Base-by-base conservation (phyloP, 2,113 vertebrate species). In the Chinchilla lanigera region DNA sequence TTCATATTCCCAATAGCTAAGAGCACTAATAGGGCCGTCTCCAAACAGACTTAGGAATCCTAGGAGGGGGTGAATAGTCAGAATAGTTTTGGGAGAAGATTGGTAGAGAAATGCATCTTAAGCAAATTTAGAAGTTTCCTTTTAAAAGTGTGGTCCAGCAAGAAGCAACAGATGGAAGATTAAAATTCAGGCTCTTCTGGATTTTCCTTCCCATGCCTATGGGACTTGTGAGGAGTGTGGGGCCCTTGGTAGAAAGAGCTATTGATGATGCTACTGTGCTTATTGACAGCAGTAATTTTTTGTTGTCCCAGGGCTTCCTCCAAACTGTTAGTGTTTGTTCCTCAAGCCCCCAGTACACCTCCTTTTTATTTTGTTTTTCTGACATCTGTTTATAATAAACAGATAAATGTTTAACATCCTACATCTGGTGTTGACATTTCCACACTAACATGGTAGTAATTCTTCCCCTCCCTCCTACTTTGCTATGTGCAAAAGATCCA, bases 361-460 rank as follows among this genome's bases (percentile, higher is more conserved):
- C 56, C 65, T 83, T 94, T 93, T 94, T 82, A 95, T 95, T 96
- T 96, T 95, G 58, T 81, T 86, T 96, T 95, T 47, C 33, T 44
- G 20, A 95, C 94, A 98, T 96, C 89, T 96, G 93, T 94, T 96
- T 94, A 84, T 93, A 96, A 95, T 95, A 94, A 96, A 86, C 33
- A 84, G 83, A n/a, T 93, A 35, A 61, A 96, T 97, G 95, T 96
- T 96, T 96, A 96, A 95, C 50, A 93, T 93, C 58, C 52, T 65
- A 93, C 93, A 96, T 95, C 95, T 98, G 86, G 28, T 97, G 73
- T 77, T 96, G 93, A 93, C 67, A 93, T 91, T 96, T 93, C 50
- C 93, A 87, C 94, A 75, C 93, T 87, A 91, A 50, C 94, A 89
- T 94, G 81, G 91, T 94, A 86, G 41, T 65, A 96, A 96, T 67